Evolutionary conservation across 1,140 invertebrate species (phyloP).

Genomic region (Drosophila nannoptera): DNA sequence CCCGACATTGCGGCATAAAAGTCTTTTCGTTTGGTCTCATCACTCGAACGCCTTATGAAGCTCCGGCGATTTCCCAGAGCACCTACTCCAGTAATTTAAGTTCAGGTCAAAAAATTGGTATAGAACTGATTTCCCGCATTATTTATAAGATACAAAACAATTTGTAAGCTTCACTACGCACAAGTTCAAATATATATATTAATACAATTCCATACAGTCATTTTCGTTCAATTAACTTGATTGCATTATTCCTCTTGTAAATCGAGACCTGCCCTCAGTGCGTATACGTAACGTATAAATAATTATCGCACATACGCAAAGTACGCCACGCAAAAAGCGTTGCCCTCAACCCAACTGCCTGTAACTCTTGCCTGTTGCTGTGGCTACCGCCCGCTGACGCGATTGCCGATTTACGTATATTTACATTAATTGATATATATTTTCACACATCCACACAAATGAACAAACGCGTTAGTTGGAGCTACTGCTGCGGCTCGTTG

Average conservation of each 20-base stretch:
- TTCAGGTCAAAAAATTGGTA: slow-evolving; percentile 80
- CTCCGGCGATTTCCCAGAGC: slow-evolving; percentile 90
- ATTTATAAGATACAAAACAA: slow-evolving; percentile 52
- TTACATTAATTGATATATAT: not conserved
- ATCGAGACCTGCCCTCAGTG: not conserved
- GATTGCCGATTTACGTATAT: not conserved
- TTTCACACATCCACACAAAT: not conserved
- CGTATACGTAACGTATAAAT: slow-evolving; percentile 6
- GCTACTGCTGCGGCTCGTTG: slow-evolving; percentile 4
- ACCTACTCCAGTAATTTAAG: slow-evolving; percentile 55
- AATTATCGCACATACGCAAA: not conserved
- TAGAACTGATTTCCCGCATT: slow-evolving; percentile 58
- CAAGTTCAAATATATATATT: not conserved
- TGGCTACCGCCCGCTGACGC: not conserved
- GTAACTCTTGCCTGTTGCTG: slow-evolving; percentile 2
- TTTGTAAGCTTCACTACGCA: not conserved
- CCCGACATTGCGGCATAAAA: slow-evolving; percentile 92
- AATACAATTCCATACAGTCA: no score
- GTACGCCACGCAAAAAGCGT: not conserved
- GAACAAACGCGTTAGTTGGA: not conserved
- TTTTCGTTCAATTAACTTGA: no score
- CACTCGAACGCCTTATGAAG: slow-evolving; percentile 86
- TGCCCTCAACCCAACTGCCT: not conserved
- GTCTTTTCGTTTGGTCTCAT: slow-evolving; percentile 94
- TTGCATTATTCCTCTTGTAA: no score